Evolutionary conservation across 2,888 invertebrate species (phyloP).

Genomic region (Sclerodermus sp.): DNA sequence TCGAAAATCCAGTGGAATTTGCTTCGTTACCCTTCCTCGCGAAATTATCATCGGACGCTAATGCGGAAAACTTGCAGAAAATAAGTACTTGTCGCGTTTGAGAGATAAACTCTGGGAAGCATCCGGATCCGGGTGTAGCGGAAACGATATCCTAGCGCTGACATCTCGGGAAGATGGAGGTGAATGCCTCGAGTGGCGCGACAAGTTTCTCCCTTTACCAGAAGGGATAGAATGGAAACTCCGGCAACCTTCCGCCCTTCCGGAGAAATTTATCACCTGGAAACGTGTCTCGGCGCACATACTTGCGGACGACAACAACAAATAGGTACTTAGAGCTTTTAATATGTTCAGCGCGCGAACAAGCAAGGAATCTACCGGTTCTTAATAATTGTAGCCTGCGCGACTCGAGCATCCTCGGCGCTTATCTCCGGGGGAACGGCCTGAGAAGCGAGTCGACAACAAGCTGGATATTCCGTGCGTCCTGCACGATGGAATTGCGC

Average conservation of each 20-base stretch:
- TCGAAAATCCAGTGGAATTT: too few relatives aligned
- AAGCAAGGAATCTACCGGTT: conserved; percentile 35
- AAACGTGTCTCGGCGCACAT: conserved; percentile 20
- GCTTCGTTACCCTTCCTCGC: too few relatives aligned
- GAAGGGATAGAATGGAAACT: conserved; percentile 14
- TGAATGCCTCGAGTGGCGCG: background rate
- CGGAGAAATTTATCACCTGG: conserved; percentile 34
- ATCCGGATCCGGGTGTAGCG: too few relatives aligned
- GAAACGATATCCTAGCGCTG: conserved; percentile 1
- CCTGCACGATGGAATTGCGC: too few relatives aligned
- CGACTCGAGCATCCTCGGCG: background rate
- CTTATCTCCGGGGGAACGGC: conserved; percentile 1
- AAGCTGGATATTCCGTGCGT: too few relatives aligned
- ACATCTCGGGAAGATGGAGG: conserved; percentile 8
- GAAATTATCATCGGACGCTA: too few relatives aligned
- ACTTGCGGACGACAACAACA: conserved; percentile 31
- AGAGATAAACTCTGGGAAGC: too few relatives aligned
- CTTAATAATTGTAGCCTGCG: conserved; percentile 29
- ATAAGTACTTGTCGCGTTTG: too few relatives aligned
- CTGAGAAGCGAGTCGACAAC: background rate
- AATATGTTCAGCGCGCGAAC: conserved; percentile 28
- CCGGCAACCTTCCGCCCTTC: conserved; percentile 26
- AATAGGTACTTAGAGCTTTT: conserved; percentile 35
- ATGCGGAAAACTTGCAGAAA: too few relatives aligned
- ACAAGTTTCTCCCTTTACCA: conserved; percentile 20